Conservation (phyloP, 2,888 invertebrate species). For the Drosophila maculinotata region DNA sequence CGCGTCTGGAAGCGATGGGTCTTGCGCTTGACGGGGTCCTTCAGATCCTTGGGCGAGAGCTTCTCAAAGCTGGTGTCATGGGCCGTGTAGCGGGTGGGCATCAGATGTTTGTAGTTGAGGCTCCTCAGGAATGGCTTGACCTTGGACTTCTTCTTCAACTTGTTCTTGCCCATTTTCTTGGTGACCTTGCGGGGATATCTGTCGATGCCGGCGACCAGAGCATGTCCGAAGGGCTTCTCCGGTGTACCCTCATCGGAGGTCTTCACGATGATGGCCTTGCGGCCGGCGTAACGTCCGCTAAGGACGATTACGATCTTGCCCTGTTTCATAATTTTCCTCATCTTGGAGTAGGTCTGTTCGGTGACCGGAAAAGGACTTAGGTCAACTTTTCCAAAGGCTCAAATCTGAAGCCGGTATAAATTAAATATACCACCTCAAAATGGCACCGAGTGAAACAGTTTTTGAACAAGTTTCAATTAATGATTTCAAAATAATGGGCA, state of each 20-base stretch:
- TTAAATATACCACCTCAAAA: too few relatives aligned
- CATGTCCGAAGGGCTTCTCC: constrained; percentile 98
- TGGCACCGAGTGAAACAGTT: too few relatives aligned
- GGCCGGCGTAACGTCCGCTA: constrained; percentile 98
- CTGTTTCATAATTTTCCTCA: constrained; percentile 99
- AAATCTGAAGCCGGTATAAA: too few relatives aligned
- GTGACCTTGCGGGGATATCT: constrained; percentile 98
- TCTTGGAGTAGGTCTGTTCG: constrained; percentile 87
- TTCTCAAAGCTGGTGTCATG: constrained; percentile 97
- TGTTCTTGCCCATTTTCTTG: constrained; percentile 96
- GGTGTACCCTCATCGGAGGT: constrained; percentile 98
- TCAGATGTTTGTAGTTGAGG: constrained; percentile 95
- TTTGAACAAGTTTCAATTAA: too few relatives aligned
- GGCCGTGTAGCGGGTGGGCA: constrained; percentile 97
- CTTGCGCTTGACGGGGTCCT: constrained; percentile 98
- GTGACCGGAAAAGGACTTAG: constrained; percentile 85
- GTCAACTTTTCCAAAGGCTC: too few relatives aligned
- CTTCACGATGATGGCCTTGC: constrained; percentile 97
- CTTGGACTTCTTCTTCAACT: constrained; percentile 97
- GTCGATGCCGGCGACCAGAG: constrained; percentile 98
- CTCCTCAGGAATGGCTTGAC: constrained; percentile 99
- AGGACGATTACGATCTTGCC: constrained; percentile 99
- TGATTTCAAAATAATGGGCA: too few relatives aligned
- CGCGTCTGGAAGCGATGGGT: constrained; percentile 98
- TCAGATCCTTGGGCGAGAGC: constrained; percentile 92